Conservation (phyloP, 2,113 vertebrate genomes). For the Nyctibius bracteatus region DNA sequence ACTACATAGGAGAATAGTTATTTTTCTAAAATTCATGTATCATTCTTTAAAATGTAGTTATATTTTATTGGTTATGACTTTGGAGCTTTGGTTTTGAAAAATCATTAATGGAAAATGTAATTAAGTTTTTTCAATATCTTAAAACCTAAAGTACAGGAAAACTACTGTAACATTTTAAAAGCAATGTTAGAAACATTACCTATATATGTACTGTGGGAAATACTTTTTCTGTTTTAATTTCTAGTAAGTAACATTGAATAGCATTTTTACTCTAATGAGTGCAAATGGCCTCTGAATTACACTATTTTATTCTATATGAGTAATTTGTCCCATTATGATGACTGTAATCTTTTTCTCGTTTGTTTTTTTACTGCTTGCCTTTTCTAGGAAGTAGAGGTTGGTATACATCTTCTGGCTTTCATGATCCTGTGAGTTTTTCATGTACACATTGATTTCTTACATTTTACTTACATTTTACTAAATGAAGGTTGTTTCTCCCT, state of each 20-base stretch:
- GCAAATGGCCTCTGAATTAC: background rate
- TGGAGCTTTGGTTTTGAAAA: background rate
- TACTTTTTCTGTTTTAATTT: background rate
- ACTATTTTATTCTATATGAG: slow-evolving; percentile 9
- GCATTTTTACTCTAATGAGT: background rate
- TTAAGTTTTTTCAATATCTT: background rate
- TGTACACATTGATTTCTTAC: background rate
- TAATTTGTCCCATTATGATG: slow-evolving; percentile 52
- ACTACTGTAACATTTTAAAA: background rate
- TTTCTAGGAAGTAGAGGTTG: slow-evolving; percentile 86
- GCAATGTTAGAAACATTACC: background rate
- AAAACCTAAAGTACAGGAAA: background rate
- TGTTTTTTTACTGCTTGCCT: slow-evolving; percentile 75
- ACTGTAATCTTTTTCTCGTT: slow-evolving; percentile 70
- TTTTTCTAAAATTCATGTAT: background rate
- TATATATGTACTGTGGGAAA: background rate
- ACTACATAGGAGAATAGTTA: background rate
- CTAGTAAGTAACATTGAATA: background rate
- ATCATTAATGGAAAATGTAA: background rate
- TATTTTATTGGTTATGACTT: background rate
- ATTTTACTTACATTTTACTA: slow-evolving; percentile 35
- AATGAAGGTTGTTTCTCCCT: slow-evolving; percentile 57
- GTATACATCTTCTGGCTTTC: slow-evolving; percentile 72
- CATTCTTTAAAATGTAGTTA: background rate
- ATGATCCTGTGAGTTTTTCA: slow-evolving; percentile 18